phyloP scores from a whole-genome alignment of 2,113 vertebrate genomes.

The Platycercus adscitus region DNA sequence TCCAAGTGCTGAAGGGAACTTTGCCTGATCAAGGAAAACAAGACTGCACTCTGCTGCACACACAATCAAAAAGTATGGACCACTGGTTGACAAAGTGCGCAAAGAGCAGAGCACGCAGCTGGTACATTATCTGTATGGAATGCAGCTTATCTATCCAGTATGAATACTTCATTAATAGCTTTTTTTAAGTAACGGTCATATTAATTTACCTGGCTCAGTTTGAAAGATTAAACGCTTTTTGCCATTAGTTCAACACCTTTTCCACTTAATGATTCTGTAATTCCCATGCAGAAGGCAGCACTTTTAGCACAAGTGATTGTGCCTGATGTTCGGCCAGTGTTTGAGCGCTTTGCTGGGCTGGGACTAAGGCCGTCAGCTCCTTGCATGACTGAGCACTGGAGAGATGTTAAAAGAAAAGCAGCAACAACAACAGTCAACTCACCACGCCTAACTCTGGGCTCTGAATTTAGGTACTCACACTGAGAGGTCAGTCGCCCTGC shows the following conservation, averaged over 20 bases:
- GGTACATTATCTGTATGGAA: background rate
- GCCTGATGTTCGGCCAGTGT: background rate
- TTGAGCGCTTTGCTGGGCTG: background rate
- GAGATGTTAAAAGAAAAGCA: background rate
- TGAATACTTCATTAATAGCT: background rate
- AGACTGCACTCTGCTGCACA: background rate
- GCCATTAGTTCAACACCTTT: background rate
- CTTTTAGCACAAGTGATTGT: background rate
- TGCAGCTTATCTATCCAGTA: background rate
- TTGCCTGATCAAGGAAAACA: background rate
- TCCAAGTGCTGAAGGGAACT: background rate
- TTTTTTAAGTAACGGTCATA: background rate
- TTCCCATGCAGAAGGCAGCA: background rate
- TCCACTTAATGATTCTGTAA: background rate
- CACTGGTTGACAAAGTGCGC: background rate
- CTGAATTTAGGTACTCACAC: rapidly evolving
- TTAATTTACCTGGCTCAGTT: background rate
- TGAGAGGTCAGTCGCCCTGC: background rate
- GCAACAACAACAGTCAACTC: background rate
- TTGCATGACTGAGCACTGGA: background rate
- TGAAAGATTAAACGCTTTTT: background rate
- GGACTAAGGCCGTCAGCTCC: background rate
- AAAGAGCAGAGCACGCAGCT: background rate
- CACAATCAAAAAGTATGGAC: background rate
- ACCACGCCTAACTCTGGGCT: background rate